Evolutionary conservation across 1,140 invertebrate genomes (phyloP), one percentile per base, ranked within the genome.

Genomic region (Danaus plexippus): DNA sequence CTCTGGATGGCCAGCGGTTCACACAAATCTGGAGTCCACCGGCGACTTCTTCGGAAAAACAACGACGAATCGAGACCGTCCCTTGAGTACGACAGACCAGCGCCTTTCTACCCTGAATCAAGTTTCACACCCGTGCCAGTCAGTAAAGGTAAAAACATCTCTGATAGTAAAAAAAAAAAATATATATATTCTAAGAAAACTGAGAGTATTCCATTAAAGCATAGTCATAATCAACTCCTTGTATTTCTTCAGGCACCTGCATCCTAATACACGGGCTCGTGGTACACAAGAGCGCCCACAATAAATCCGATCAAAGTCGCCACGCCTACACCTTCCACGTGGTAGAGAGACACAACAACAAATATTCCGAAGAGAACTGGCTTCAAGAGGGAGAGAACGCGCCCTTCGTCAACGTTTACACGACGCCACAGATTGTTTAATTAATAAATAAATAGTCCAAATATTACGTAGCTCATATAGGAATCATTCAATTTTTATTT

Each of bases 301-400:
- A 99, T 80, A 91, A 88, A 53, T 98, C 96, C 0, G 70, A 90
- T 1, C 91, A 92, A 52, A 93, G 95, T n/a, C 90, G 98, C 53
- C 94, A 97, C 66, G 95, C 95, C 3, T 99, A 99, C 83, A 98
- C 97, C 6, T 98, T 98, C 81, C 98, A 99, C 83, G 90, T 98
- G 0, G 90, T 96, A 52, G 97, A 99, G 80, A 91, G 91, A 52
- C 86, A 92, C 11, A 86, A 92, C 45, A 93, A 92, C 0, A 87
- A 89, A 52, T 99, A 94, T 81, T 92, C 93, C 0, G 83, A 91
- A 59, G 90, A 95, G 1, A 98, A 98, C 72, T 98, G 97, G 97
- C 77, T 96, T 1, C 94, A 95, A 76, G 83, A 85, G 42, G 81
- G 85, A 9, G 63, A 70, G 10, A 69, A 71, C 5, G 87, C 87